Percentiles rank a stretch among this genome's conserved stretches.
Conservation (phyloP, 53 echinoderm and acorn worm species). For the Holothuria scabra region DNA sequence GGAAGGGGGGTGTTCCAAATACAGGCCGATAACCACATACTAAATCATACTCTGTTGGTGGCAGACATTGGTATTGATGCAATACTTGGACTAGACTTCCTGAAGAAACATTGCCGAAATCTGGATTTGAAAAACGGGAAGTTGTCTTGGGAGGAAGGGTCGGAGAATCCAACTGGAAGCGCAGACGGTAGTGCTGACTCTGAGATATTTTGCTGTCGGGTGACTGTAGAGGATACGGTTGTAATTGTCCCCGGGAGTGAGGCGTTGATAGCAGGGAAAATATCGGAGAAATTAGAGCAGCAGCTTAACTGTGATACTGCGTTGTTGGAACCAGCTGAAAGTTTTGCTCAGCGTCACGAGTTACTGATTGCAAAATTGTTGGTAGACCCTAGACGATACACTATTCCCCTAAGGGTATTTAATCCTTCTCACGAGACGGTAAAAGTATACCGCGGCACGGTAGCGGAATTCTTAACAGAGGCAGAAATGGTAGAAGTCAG, state of each 20-base stretch:
- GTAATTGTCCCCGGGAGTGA: background rate
- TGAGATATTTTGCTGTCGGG: conserved; percentile 1
- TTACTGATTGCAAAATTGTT: background rate
- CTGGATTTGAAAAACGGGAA: too few relatives aligned
- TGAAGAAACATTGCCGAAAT: too few relatives aligned
- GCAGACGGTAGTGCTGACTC: too few relatives aligned
- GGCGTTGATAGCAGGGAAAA: background rate
- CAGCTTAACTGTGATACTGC: background rate
- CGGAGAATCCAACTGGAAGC: too few relatives aligned
- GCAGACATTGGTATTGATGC: too few relatives aligned
- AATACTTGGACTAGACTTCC: too few relatives aligned
- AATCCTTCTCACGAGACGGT: background rate
- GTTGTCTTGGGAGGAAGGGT: too few relatives aligned
- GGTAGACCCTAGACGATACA: background rate
- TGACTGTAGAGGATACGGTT: background rate
- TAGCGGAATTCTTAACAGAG: background rate
- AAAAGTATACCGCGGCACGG: conserved; percentile 7
- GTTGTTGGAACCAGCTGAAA: background rate
- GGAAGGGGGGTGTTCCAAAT: too few relatives aligned
- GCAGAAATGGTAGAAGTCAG: background rate
- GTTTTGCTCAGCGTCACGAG: background rate
- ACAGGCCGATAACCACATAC: too few relatives aligned
- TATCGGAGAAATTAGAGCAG: background rate
- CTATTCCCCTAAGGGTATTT: conserved; percentile 7
- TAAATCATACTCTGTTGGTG: too few relatives aligned